These are phyloP conservation scores for Pantherophis vulpinus DNA, from an alignment of 2,797 vertebrate species.

Conservation along the genomic window DNA sequence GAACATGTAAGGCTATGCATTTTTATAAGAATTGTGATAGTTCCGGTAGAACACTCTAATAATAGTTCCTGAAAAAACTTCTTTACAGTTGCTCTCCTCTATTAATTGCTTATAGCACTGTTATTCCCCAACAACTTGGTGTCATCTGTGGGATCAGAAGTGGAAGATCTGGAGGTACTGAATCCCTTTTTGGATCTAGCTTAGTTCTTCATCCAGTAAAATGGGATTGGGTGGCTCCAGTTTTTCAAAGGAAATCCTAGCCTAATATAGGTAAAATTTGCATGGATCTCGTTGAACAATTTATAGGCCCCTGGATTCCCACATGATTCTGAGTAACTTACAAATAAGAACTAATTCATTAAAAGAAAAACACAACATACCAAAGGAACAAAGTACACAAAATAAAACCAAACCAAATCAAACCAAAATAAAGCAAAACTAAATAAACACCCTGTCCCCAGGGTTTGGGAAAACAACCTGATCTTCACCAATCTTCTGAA, in stretches of 20 bases:
- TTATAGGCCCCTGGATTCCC: neutral
- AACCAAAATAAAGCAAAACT: neutral
- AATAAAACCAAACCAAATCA: neutral
- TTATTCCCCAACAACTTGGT: neutral
- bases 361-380: neutral
- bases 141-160: neutral
- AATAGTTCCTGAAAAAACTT: neutral
- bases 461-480: neutral
- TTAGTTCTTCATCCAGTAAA: neutral
- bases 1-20: neutral
- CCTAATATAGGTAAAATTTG: neutral
- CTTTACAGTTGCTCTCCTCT: neutral
- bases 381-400: neutral
- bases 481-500: neutral
- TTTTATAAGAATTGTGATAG: neutral
- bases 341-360: neutral
- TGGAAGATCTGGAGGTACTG: neutral
- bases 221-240: neutral
- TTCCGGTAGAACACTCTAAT: neutral
- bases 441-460: neutral
- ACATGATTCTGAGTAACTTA: neutral
- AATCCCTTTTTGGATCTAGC: neutral
- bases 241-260: neutral
- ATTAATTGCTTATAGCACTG: neutral
- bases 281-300: neutral